Percentiles rank a stretch among this genome's conserved stretches.
Conservation (phyloP, 2,888 invertebrate species). For the Villa cingulata region DNA sequence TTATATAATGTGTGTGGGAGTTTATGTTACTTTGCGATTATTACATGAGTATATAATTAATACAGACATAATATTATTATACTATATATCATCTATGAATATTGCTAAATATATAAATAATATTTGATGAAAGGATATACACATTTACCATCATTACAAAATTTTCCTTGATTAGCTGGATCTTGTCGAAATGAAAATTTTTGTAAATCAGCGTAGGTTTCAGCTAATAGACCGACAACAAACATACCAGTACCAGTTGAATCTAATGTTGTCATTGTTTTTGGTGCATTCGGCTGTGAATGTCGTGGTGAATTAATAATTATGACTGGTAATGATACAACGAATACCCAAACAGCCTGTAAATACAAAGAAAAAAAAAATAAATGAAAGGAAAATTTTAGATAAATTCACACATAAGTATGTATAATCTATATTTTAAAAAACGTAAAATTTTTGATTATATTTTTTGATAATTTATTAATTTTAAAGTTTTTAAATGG, state of each 20-base stretch:
- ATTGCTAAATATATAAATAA: no score
- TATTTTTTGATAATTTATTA: no score
- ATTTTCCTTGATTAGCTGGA: slow-evolving; percentile 76
- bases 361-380: slow-evolving; percentile 12
- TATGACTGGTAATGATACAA: slow-evolving; percentile 82
- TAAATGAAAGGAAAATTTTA: no score
- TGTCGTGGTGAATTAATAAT: slow-evolving; percentile 78
- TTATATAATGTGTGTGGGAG: no score
- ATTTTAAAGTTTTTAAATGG: no score
- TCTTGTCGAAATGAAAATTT: slow-evolving; percentile 85
- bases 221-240: slow-evolving; percentile 69
- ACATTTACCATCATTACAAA: slow-evolving; percentile 72
- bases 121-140: not conserved
- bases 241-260: slow-evolving; percentile 76
- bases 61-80: no score
- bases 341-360: slow-evolving; percentile 84
- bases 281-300: slow-evolving; percentile 57
- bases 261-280: slow-evolving; percentile 77
- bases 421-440: no score
- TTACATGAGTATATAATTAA: no score
- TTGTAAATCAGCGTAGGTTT: slow-evolving; percentile 84
- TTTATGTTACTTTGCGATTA: no score
- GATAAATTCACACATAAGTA: no score
- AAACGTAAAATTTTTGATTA: no score
- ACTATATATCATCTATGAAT: no score